Conservation (phyloP, 2,888 invertebrate species). For the Drosophila hamatofila region DNA sequence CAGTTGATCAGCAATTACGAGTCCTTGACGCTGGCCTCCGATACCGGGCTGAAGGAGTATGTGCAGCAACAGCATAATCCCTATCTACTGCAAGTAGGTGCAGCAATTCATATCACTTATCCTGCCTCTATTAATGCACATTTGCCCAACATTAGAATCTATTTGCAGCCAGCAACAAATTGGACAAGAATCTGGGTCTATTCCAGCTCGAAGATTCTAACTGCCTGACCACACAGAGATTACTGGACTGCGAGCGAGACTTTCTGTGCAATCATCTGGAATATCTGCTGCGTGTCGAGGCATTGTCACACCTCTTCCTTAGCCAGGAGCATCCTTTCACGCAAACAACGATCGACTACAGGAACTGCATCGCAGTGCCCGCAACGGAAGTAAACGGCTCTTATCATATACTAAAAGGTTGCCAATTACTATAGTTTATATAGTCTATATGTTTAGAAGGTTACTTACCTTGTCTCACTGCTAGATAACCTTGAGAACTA, state of each 20-base stretch:
- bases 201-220: constrained; percentile 43
- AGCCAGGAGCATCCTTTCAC: constrained; percentile 91
- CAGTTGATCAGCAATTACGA: constrained; percentile 92
- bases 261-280: constrained; percentile 95
- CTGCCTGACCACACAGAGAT: constrained; percentile 5
- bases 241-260: constrained; percentile 88
- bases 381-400: constrained; percentile 87
- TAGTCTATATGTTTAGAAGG: neutral
- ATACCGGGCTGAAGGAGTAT: constrained; percentile 91
- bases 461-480: neutral
- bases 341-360: constrained; percentile 86
- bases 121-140: neutral
- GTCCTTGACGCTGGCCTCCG: constrained; percentile 86
- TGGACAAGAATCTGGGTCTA: constrained; percentile 63
- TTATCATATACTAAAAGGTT: constrained; percentile 88
- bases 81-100: constrained; percentile 76
- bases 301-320: constrained; percentile 94
- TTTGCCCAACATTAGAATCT: constrained; percentile 44
- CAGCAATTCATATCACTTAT: accelerated
- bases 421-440: neutral
- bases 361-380: constrained; percentile 87
- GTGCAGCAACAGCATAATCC: constrained; percentile 89
- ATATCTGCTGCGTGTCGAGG: constrained; percentile 95
- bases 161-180: constrained; percentile 63
- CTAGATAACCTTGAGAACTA: constrained; percentile 92